Evolutionary conservation across 2,797 vertebrate species (phyloP), one percentile per base, ranked within the genome.

Genomic region (Silurus aristotelis): DNA sequence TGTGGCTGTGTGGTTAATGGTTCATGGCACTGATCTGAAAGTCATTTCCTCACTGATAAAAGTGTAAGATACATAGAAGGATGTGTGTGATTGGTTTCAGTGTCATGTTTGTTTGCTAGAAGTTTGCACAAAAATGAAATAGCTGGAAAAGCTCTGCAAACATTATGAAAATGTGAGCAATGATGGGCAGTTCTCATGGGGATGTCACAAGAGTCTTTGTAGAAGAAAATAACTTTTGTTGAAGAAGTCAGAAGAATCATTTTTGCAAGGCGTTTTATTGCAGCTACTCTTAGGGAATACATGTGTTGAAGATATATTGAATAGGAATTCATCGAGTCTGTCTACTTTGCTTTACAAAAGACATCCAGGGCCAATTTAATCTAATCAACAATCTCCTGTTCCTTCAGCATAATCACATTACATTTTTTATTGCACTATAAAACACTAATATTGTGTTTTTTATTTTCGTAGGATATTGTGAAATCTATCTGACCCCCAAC

Each of bases 361-460:
- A 78, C 48, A 70, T 15, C 52, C 14, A 31, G 58, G 64, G 19
- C 25, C 70, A 25, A 66, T 67, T 84, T 64, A 78, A 77, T 83
- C 8, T 27, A 77, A 25, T 86, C 43, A 60, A 48, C 31, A 79
- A 25, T n/a, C 55, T 78, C 85, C 55, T 38, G 73, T 61, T 63
- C 27, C 12, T 14, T 83, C 31, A 48, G 19, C 25, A 25, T 72
- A 58, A 68, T 20, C 63, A 17, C 46, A 64, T 76, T 60, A 13
- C 75, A 67, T 27, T 75, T 60, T 82, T 76, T 22, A 82, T 58
- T 46, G 14, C n/a, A 73, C 56, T 5, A 3, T 76, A 60, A 82
- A 19, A 48, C 70, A 58, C 3, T 13, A 73, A 43, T 73, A 71
- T 52, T 71, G 20, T 68, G 52, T 86, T 68, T 76, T 76, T 27